Conservation (phyloP, 2,888 invertebrate species). For the Galeruca laticollis region DNA sequence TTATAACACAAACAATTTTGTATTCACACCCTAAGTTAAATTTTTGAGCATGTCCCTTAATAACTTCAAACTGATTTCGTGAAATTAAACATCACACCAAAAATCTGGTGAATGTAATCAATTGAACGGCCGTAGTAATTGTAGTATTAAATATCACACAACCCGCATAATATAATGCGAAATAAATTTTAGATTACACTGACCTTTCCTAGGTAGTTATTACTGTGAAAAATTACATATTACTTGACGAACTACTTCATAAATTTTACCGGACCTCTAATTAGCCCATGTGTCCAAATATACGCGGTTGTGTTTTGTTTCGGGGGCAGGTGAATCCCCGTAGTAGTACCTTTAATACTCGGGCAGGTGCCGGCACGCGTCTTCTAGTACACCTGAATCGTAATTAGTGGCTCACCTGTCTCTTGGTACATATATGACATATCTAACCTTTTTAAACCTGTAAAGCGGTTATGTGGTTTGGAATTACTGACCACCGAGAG, state of each 20-base stretch:
- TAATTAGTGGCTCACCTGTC: constrained; percentile 65
- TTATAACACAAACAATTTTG: too few relatives aligned
- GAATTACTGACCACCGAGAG: constrained; percentile 28
- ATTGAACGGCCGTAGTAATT: background rate
- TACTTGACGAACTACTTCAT: constrained; percentile 9
- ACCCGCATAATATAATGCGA: constrained; percentile 4
- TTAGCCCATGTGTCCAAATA: constrained; percentile 42
- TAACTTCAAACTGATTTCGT: too few relatives aligned
- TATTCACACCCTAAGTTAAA: too few relatives aligned
- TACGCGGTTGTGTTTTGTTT: constrained; percentile 55
- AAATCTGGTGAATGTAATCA: background rate
- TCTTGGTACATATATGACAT: constrained; percentile 56
- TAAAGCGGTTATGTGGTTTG: constrained; percentile 30
- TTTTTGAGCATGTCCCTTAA: too few relatives aligned
- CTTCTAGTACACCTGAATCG: constrained; percentile 61
- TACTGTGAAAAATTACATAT: constrained; percentile 13
- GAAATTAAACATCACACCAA: background rate
- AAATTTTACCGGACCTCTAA: constrained; percentile 29
- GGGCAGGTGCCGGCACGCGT: constrained; percentile 65
- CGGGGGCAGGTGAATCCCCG: constrained; percentile 61
- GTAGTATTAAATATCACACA: background rate
- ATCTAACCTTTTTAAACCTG: constrained; percentile 33
- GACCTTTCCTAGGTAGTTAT: background rate
- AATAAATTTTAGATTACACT: background rate
- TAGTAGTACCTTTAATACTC: constrained; percentile 15